Base-by-base conservation (phyloP, 2,888 invertebrate species). In the Oscheius myriophilus region DNA sequence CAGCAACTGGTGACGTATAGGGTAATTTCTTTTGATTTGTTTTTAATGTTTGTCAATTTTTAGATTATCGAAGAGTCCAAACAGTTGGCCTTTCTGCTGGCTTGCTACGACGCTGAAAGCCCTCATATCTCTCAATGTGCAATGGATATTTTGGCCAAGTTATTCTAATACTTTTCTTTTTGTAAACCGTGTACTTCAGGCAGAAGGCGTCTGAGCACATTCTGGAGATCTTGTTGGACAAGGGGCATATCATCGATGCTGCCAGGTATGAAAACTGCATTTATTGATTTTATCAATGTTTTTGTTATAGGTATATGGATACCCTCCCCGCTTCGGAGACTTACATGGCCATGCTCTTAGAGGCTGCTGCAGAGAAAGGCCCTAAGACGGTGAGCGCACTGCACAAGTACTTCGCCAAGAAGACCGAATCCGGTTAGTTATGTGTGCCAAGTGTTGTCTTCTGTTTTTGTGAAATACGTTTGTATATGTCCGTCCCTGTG, bases 1-100 rank as follows among this genome's bases (percentile, higher is more conserved):
- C 79, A 79, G 21, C 80, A 80, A 58, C 72, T 80, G 23, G 76
- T 80, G 39, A 79, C 75, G 16, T 80, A 80, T 69, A 55, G 76
- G 59, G 80, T 80, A 26, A 52, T 18, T 14, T 16, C n/a, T 61
- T 49, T 61, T 46, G 23, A 4, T 7, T 57, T 42, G 14, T 14
- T 14, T 11, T 11, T 23, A 51, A 25, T 14, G 14, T 14, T 42
- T 57, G 9, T n/a, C n/a, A n/a, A n/a, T n/a, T n/a, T 64, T 23
- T 65, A 75, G 77, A 74, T 76, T 16, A 73, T 80, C 23, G 71
- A 70, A 42, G 80, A 80, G 42, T 72, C 75, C 14, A 80, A 80
- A 55, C 78, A 75, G 0, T 59, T 79, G 9, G 80, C 80, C 3
- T 76, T 76, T 61, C 72, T 80, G 9, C 62, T 80, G 25, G 49